Evolutionary conservation across 2,888 invertebrate species (phyloP).

Genomic region (Amblyjoppa proteus): DNA sequence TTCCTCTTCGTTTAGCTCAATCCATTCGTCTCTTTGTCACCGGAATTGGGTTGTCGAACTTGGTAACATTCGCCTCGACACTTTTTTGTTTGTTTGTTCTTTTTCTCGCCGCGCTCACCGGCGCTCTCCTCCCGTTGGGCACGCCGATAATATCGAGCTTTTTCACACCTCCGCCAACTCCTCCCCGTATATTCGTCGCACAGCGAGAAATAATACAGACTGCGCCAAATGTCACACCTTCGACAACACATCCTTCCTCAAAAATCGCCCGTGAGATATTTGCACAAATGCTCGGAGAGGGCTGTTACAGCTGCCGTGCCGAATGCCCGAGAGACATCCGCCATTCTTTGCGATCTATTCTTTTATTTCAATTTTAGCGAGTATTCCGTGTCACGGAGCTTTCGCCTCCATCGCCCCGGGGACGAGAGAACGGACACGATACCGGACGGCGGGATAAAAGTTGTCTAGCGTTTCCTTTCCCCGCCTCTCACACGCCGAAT

Average conservation of each 20-base stretch:
- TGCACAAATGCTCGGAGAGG: conserved; percentile 39
- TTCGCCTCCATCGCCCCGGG: background rate
- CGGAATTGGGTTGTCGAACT: conserved; percentile 61
- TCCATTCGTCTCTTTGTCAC: conserved; percentile 35
- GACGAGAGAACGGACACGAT: background rate
- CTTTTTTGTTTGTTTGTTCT: background rate
- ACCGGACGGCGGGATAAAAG: background rate
- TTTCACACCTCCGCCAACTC: background rate
- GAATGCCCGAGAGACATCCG: background rate
- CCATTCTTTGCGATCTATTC: conserved; percentile 11
- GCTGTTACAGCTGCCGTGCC: background rate
- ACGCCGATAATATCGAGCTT: background rate
- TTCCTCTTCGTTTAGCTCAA: conserved; percentile 33
- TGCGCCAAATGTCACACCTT: conserved; percentile 31
- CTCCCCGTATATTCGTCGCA: conserved; percentile 3
- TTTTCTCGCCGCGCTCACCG: background rate
- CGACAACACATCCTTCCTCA: conserved; percentile 50
- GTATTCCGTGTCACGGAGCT: conserved; percentile 8
- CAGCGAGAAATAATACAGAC: conserved; percentile 46
- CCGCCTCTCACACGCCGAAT: background rate
- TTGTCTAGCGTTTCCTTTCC: background rate
- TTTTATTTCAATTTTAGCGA: background rate
- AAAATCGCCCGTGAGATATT: conserved; percentile 61
- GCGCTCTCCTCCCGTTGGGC: background rate
- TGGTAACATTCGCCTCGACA: background rate